Conservation (phyloP, 2,888 invertebrate genomes). For the Sialis fuliginosa region DNA sequence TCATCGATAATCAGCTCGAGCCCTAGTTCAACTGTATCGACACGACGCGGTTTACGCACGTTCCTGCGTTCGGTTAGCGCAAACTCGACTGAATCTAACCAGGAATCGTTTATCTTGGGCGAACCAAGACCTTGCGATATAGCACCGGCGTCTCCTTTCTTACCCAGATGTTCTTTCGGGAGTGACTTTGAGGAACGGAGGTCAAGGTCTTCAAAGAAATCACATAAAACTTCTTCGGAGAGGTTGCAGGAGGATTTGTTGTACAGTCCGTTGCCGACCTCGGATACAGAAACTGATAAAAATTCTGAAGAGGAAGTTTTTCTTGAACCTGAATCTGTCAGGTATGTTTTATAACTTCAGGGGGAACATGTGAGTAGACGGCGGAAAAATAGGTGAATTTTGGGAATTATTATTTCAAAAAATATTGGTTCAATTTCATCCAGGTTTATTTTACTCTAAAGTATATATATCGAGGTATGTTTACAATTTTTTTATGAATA, state of each 20-base stretch:
- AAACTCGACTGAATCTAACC: slow-evolving; percentile 37
- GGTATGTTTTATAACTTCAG: slow-evolving; percentile 23
- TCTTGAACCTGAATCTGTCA: slow-evolving; percentile 30
- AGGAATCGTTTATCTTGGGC: slow-evolving; percentile 46
- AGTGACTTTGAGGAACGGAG: neutral
- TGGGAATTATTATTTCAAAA: no score
- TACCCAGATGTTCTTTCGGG: neutral
- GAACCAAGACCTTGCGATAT: slow-evolving; percentile 54
- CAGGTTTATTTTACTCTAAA: no score
- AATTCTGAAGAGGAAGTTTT: slow-evolving; percentile 38
- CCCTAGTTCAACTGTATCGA: slow-evolving; percentile 10
- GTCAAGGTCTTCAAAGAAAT: neutral
- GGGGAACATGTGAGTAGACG: no score
- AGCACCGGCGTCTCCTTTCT: slow-evolving; percentile 25
- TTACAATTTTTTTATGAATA: no score
- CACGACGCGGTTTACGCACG: slow-evolving; percentile 26
- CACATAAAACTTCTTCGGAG: slow-evolving; percentile 3
- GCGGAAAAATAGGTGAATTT: no score
- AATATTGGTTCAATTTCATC: no score
- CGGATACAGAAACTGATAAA: slow-evolving; percentile 18
- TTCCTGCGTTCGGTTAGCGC: slow-evolving; percentile 46
- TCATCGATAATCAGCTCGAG: slow-evolving; percentile 3
- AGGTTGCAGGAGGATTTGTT: slow-evolving; percentile 13
- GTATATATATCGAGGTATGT: no score
- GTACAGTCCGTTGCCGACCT: slow-evolving; percentile 19